Evolutionary conservation across 2,113 vertebrate species (phyloP), one percentile per base, ranked within the genome.

Genomic region (Peromyscus leucopus): DNA sequence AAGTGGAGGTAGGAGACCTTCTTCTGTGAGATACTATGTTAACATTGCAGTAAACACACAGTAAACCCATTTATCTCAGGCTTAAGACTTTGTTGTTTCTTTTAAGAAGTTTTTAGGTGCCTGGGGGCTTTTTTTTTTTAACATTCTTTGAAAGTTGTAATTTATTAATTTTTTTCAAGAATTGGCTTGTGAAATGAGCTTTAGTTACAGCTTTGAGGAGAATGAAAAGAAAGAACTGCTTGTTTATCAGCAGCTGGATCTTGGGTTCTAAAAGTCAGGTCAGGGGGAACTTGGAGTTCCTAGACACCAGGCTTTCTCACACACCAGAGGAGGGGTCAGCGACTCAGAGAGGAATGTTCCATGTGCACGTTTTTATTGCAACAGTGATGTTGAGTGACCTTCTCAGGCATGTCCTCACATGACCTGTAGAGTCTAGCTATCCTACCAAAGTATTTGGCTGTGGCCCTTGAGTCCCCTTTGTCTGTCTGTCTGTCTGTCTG

Each of bases 121-220:
- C 96, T 89, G 33, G 94, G 95, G 96, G 96, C 96, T 97, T 97
- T 97, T 89, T 51, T 51, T 51, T 51, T 51, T 51, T 92, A 90
- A 74, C 95, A 79, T 96, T 94, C 96, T 97, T 95, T 97, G 96
- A 82, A 89, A 94, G 97, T 94, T 85, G 97, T 96, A 91, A 97
- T 97, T 97, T 98, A 97, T 97, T 98, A 97, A 97, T 95, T 97
- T 33, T 83, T 63, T 65, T 67, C 96, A 90, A 88, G 96, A 95
- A 96, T 93, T 94, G 88, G 88, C 89, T 85, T 86, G 75, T 88
- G 72, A 94, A 92, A 85, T 86, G 85, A 97, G 96, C 96, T 94
- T 97, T 72, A 92, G 90, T 88, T 72, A 42, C 19, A 15, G 80
- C 72, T 80, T 93, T 84, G 94, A 61, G 76, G 76, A 67, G 28